Conservation (phyloP, 2,797 vertebrate species). For the Petrocephalus schoutedeni region DNA sequence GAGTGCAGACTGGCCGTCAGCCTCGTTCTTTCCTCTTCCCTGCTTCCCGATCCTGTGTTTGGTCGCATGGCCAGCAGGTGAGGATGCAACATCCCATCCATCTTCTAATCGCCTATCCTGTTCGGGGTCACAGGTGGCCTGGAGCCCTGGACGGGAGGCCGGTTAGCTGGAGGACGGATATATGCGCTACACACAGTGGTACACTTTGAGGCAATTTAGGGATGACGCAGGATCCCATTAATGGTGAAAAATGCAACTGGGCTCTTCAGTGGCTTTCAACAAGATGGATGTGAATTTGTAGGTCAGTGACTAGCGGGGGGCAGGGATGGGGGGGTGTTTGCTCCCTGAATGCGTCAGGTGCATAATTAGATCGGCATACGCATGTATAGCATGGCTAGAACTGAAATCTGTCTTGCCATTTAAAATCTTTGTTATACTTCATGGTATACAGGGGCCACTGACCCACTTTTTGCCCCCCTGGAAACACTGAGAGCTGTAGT, state of each 20-base stretch:
- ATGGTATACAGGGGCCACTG: neutral
- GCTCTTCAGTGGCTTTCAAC: neutral
- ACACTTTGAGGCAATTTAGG: neutral
- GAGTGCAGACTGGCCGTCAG: neutral
- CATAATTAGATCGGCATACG: neutral
- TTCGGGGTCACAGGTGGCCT: neutral
- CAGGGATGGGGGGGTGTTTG: neutral
- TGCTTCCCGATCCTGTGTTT: neutral
- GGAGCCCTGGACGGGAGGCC: neutral
- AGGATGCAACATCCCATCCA: neutral
- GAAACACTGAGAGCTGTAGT: neutral
- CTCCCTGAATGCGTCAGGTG: neutral
- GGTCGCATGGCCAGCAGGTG: neutral
- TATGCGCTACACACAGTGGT: neutral
- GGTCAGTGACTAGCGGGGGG: neutral
- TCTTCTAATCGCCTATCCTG: neutral
- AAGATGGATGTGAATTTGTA: constrained; percentile 5
- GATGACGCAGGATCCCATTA: neutral
- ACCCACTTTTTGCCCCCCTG: neutral
- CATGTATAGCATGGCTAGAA: neutral
- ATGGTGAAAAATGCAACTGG: neutral
- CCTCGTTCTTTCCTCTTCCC: neutral
- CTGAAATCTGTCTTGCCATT: neutral
- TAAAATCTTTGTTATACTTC: neutral
- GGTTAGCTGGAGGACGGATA: neutral